phyloP scores from a whole-genome alignment of 2,113 vertebrate species.

The Charina bottae region DNA sequence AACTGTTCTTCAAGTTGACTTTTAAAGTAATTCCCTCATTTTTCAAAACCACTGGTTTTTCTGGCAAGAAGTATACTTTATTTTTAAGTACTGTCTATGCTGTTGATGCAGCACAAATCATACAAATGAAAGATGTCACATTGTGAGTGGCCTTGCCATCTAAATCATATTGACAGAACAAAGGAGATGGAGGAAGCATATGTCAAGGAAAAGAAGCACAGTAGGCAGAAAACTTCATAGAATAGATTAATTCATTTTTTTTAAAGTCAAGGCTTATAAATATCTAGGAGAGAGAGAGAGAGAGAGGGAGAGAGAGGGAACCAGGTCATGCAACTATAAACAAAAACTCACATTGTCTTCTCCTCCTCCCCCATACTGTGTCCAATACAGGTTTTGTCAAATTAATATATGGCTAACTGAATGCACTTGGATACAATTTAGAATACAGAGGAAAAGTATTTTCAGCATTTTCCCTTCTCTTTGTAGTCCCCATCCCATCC shows the following conservation, averaged over 20 bases:
- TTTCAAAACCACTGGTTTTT: not conserved
- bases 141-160: not conserved
- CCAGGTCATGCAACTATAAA: not conserved
- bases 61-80: not conserved
- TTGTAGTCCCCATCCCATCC: not conserved
- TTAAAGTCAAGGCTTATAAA: not conserved
- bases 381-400: not conserved
- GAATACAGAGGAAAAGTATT: not conserved
- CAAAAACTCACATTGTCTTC: not conserved
- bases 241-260: not conserved
- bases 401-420: not conserved
- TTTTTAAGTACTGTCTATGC: not conserved
- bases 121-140: not conserved
- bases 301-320: not conserved
- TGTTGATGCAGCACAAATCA: not conserved
- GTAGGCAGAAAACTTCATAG: not conserved
- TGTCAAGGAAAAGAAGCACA: not conserved
- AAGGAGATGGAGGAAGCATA: not conserved
- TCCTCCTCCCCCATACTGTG: not conserved
- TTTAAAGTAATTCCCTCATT: not conserved
- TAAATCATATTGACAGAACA: not conserved
- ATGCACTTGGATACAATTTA: not conserved
- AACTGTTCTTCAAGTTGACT: not conserved
- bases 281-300: conserved; percentile 15
- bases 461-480: not conserved